Percentiles rank a stretch among this genome's conserved stretches.
phyloP scores from a whole-genome alignment of 2,797 vertebrate species.

The Amblyopsis hoosieri region DNA sequence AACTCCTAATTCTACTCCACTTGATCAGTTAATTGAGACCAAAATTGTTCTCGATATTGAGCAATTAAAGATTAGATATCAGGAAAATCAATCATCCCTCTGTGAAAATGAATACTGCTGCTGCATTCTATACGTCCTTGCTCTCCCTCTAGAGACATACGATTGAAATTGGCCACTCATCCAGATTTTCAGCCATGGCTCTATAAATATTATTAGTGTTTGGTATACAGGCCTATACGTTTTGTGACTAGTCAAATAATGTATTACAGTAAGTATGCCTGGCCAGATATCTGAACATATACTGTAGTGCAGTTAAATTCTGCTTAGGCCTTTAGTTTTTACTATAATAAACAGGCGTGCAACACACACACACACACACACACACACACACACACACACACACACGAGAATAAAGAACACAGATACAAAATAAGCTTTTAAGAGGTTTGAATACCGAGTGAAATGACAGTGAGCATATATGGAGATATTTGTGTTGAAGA shows the following conservation, averaged over 20 bases:
- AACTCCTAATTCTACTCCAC: slow-evolving; percentile 59
- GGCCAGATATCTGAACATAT: neutral
- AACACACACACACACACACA: neutral
- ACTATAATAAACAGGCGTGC: neutral
- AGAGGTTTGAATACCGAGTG: slow-evolving; percentile 14
- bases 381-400: neutral
- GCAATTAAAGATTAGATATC: slow-evolving; percentile 77
- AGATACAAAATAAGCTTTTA: slow-evolving; percentile 4
- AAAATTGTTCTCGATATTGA: slow-evolving; percentile 70
- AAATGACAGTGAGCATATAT: slow-evolving; percentile 6
- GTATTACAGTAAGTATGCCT: too few relatives aligned
- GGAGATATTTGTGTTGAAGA: slow-evolving; percentile 20
- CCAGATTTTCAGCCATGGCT: too few relatives aligned
- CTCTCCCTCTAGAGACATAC: neutral
- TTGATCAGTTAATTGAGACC: slow-evolving; percentile 67
- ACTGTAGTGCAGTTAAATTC: too few relatives aligned
- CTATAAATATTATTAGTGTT: too few relatives aligned
- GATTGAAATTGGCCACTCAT: too few relatives aligned
- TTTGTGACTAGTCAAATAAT: too few relatives aligned
- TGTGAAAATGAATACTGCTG: slow-evolving; percentile 50
- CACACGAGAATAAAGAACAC: slow-evolving; percentile 5
- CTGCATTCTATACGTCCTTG: slow-evolving; percentile 4
- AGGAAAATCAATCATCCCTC: slow-evolving; percentile 56
- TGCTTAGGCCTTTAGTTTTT: too few relatives aligned
- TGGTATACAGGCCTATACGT: too few relatives aligned